Percentiles rank a stretch among this genome's conserved stretches.
These are phyloP conservation scores for Urocitellus parryii DNA, from an alignment of 2,113 vertebrate genomes.

Conservation along the genomic window DNA sequence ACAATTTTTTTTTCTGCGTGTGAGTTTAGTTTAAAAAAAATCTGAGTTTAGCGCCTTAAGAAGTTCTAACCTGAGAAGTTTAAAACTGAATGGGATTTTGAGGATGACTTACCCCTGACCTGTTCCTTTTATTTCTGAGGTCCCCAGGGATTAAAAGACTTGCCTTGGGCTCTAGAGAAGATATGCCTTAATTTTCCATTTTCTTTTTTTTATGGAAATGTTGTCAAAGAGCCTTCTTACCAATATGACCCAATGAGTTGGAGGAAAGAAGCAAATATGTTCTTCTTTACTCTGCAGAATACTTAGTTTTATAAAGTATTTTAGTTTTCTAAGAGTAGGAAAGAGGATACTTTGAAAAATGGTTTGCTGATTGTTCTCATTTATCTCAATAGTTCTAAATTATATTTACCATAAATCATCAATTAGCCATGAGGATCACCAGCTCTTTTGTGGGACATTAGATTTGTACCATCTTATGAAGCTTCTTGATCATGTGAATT, in stretches of 20 bases:
- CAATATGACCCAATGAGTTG: background rate
- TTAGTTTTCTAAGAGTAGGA: background rate
- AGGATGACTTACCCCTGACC: background rate
- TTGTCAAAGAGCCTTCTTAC: background rate
- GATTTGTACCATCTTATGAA: background rate
- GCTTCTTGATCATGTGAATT: background rate
- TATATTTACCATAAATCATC: background rate
- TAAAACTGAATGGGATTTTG: background rate
- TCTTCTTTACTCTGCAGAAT: background rate
- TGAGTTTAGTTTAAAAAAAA: background rate
- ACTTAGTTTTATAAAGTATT: background rate
- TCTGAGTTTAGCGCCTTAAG: background rate
- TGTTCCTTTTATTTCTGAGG: background rate
- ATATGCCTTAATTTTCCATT: background rate
- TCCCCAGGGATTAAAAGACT: background rate
- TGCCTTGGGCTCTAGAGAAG: background rate
- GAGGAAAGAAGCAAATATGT: background rate
- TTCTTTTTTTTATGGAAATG: background rate
- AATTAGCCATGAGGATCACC: background rate
- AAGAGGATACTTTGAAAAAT: background rate
- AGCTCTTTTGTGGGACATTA: background rate
- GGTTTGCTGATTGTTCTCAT: background rate
- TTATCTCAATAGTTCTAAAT: background rate
- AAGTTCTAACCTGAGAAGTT: background rate
- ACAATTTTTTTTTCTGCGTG: background rate